Conservation (phyloP, 2,888 invertebrate genomes). For the Xanthorhoe spadicearia region DNA sequence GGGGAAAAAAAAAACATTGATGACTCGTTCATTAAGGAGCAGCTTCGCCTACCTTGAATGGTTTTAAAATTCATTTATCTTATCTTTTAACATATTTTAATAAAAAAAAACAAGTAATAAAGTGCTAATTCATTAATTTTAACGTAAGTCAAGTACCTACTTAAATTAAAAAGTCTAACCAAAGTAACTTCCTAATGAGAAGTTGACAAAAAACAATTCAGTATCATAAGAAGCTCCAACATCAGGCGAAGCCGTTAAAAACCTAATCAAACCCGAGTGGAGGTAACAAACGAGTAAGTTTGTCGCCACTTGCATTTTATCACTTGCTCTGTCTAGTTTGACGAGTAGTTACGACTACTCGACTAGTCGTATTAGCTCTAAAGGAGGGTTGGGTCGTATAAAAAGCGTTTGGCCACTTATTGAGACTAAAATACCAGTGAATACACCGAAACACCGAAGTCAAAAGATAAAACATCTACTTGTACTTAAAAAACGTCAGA, state of each 20-base stretch:
- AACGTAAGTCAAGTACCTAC: neutral
- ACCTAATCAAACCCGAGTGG: conserved; percentile 18
- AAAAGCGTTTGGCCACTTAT: conserved; percentile 19
- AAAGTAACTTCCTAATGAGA: neutral
- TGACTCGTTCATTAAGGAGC: no score
- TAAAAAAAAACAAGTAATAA: no score
- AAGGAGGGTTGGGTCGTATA: conserved; percentile 24
- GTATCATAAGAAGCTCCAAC: conserved; percentile 4
- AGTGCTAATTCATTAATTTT: no score
- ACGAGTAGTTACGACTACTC: conserved; percentile 50
- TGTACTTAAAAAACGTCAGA: no score
- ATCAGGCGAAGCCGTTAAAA: conserved; percentile 17
- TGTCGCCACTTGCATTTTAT: conserved; percentile 57
- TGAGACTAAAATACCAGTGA: neutral
- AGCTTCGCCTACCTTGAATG: no score
- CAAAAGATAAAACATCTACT: neutral
- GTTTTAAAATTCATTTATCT: no score
- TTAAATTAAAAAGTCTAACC: neutral
- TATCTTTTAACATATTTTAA: no score
- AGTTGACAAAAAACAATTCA: conserved; percentile 6
- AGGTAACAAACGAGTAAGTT: conserved; percentile 36
- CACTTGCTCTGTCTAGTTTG: conserved; percentile 45
- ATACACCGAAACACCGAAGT: neutral
- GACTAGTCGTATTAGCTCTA: conserved; percentile 40
- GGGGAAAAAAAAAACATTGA: no score